Evolutionary conservation across 2,113 vertebrate species (phyloP).

Genomic region (Otocyon megalotis): DNA sequence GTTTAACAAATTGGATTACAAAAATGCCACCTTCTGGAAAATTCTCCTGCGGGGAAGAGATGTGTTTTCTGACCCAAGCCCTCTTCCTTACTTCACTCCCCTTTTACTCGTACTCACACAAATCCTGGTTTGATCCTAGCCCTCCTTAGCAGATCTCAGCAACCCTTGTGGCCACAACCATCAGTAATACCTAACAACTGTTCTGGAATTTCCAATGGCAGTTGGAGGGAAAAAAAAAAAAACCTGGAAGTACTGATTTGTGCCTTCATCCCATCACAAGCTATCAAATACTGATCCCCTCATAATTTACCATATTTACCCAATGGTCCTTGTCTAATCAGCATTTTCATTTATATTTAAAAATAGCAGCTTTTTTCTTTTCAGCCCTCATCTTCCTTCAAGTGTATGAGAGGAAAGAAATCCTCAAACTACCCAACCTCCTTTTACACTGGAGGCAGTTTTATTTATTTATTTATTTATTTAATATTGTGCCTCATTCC

Average conservation of each 20-base stretch:
- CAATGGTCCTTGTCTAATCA: neutral
- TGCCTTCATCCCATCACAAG: neutral
- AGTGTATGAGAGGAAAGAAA: conserved; percentile 7
- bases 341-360: neutral
- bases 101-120: neutral
- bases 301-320: neutral
- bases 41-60: neutral
- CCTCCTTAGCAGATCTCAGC: neutral
- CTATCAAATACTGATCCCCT: neutral
- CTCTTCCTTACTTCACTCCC: neutral
- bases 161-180: neutral
- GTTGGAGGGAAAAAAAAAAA: neutral
- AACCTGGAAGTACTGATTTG: neutral
- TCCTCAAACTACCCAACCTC: conserved; percentile 33
- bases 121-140: neutral
- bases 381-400: neutral
- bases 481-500: conserved; percentile 64
- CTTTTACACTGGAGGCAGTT: conserved; percentile 32
- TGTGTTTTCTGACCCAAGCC: neutral
- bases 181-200: neutral
- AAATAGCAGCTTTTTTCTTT: neutral
- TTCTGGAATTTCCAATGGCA: neutral
- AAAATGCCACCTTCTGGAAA: conserved; percentile 35
- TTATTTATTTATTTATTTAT: conserved; percentile 70
- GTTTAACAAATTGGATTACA: neutral